phyloP scores from a whole-genome alignment of 2,888 invertebrate species.

The Hoplodrina ambigua region DNA sequence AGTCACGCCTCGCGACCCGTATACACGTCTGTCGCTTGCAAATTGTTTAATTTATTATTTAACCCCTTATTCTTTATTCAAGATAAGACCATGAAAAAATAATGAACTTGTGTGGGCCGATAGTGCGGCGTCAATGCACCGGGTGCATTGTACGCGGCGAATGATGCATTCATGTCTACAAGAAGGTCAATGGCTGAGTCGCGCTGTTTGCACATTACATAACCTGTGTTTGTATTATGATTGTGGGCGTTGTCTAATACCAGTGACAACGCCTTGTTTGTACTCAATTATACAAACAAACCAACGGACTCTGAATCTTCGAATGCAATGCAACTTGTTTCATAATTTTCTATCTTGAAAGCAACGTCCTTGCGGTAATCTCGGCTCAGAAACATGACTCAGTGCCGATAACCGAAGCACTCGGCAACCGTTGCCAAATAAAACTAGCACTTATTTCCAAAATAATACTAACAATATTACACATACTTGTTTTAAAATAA shows the following conservation, averaged over 20 bases:
- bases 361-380: constrained; percentile 84
- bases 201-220: constrained; percentile 81
- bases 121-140: constrained; percentile 79
- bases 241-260: constrained; percentile 74
- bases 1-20: constrained; percentile 48
- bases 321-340: constrained; percentile 68
- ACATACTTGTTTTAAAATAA: constrained; percentile 64
- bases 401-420: constrained; percentile 76
- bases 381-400: constrained; percentile 82
- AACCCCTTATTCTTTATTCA: constrained; percentile 75
- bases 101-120: constrained; percentile 85
- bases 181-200: constrained; percentile 85
- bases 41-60: constrained; percentile 64
- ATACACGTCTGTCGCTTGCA: constrained; percentile 56
- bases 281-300: constrained; percentile 37
- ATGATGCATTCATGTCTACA: constrained; percentile 86
- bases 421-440: constrained; percentile 81
- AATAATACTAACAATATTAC: constrained; percentile 75
- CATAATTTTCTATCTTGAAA: constrained; percentile 79
- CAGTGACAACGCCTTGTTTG: constrained; percentile 49
- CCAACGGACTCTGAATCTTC: constrained; percentile 39
- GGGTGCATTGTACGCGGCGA: constrained; percentile 84
- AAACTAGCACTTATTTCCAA: constrained; percentile 79
- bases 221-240: constrained; percentile 80
- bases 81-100: constrained; percentile 79